phyloP scores from a whole-genome alignment of 2,888 invertebrate species.

The Drosophila setosimentum region DNA sequence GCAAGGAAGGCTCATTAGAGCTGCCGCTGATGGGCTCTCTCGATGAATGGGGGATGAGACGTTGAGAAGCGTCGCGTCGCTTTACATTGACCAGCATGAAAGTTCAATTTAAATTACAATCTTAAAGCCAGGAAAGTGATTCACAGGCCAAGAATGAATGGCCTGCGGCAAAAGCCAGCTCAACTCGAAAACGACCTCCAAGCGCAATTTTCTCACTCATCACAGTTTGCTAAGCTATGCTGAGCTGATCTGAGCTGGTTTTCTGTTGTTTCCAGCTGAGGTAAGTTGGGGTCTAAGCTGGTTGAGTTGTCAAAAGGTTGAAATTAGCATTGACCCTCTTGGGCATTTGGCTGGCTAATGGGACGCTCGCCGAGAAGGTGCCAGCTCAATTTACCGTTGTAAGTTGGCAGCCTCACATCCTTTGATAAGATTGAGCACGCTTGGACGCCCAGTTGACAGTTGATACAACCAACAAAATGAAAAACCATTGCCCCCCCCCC shows the following conservation, averaged over 20 bases:
- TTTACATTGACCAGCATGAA: constrained; percentile 72
- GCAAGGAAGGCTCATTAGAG: constrained; percentile 46
- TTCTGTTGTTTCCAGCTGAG: neutral
- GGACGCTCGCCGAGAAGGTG: constrained; percentile 38
- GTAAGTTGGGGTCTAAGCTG: constrained; percentile 1
- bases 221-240: constrained; percentile 3
- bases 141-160: constrained; percentile 46
- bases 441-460: constrained; percentile 40
- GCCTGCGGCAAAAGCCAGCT: constrained; percentile 17
- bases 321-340: constrained; percentile 74
- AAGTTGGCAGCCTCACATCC: constrained; percentile 48
- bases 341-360: constrained; percentile 58
- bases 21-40: constrained; percentile 39
- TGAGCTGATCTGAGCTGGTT: constrained; percentile 6
- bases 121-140: constrained; percentile 74
- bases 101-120: constrained; percentile 79
- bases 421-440: constrained; percentile 56
- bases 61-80: constrained; percentile 3
- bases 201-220: constrained; percentile 29
- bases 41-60: constrained; percentile 43
- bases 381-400: constrained; percentile 64
- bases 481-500: constrained; percentile 7
- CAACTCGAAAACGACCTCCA: constrained; percentile 3
- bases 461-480: constrained; percentile 1
- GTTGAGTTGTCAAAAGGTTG: constrained; percentile 78